A percentile compares a stretch with the other conserved stretches of the same genome.
phyloP scores from a whole-genome alignment of 2,888 invertebrate genomes.

The Calephelis perditalis region DNA sequence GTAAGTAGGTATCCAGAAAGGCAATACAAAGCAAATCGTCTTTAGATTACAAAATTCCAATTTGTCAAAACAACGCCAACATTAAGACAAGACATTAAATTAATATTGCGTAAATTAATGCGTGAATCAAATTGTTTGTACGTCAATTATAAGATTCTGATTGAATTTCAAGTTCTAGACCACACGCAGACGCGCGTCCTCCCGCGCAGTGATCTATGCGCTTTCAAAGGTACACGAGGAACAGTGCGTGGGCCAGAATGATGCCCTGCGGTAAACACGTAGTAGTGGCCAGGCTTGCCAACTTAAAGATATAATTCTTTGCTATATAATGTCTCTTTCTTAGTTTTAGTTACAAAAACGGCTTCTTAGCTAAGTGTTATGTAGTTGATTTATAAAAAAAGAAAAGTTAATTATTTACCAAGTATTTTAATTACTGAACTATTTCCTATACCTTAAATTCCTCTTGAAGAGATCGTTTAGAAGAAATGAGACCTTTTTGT shows the following conservation, averaged over 20 bases:
- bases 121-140: slow-evolving; percentile 30
- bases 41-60: slow-evolving; percentile 13
- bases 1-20: no score
- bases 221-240: slow-evolving; percentile 27
- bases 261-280: slow-evolving; percentile 35
- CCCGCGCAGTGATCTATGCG: slow-evolving; percentile 38
- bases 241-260: slow-evolving; percentile 35
- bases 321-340: no score
- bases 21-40: no score
- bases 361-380: no score
- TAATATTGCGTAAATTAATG: slow-evolving; percentile 21
- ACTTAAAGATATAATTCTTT: not conserved
- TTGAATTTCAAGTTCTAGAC: slow-evolving; percentile 35
- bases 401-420: no score
- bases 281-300: slow-evolving; percentile 13
- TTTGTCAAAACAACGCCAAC: slow-evolving; percentile 15
- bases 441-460: no score
- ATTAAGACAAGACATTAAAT: slow-evolving; percentile 21
- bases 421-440: no score
- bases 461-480: no score
- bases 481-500: no score
- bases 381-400: no score
- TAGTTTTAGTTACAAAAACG: no score
- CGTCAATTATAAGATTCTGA: slow-evolving; percentile 31
- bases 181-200: slow-evolving; percentile 38